These are phyloP conservation scores for Meiosimyza decipiens DNA, from an alignment of 2,888 invertebrate genomes.

Conservation along the genomic window DNA sequence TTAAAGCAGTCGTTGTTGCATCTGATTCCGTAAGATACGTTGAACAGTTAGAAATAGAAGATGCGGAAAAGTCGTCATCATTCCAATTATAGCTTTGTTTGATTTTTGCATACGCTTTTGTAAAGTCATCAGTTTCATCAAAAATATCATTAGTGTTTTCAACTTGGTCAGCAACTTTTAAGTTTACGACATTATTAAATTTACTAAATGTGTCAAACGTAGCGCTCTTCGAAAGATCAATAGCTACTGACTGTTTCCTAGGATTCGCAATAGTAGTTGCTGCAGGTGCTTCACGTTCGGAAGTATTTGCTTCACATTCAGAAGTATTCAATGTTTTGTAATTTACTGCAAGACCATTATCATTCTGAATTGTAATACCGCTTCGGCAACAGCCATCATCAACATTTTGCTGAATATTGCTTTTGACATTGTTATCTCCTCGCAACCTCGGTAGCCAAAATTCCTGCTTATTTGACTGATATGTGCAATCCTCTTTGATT, in stretches of 20 bases:
- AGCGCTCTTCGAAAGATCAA: not conserved
- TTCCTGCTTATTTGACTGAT: slow-evolving; percentile 75
- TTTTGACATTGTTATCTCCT: slow-evolving; percentile 14
- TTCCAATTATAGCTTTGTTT: not conserved
- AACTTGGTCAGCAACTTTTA: not conserved
- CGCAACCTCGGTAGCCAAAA: slow-evolving; percentile 71
- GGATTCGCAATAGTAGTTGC: not conserved
- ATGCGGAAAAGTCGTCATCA: slow-evolving; percentile 39
- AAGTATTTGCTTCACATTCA: slow-evolving; percentile 36
- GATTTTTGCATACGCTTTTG: not conserved
- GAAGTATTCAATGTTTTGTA: slow-evolving; percentile 29
- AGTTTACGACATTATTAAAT: not conserved
- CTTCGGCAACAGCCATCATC: not conserved
- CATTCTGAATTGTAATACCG: not conserved
- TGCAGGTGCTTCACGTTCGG: slow-evolving; percentile 39
- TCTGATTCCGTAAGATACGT: slow-evolving; percentile 33
- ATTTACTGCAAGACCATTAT: slow-evolving; percentile 42
- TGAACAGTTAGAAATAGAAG: slow-evolving; percentile 53
- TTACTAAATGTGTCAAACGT: not conserved
- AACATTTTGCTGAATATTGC: not conserved
- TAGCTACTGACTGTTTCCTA: not conserved
- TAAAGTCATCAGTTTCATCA: not conserved
- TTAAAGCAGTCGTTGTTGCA: slow-evolving; percentile 46
- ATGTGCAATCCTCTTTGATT: slow-evolving; percentile 78
- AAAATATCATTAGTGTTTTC: not conserved